phyloP scores from a whole-genome alignment of 1,140 invertebrate genomes.

The Drosophila obscura region DNA sequence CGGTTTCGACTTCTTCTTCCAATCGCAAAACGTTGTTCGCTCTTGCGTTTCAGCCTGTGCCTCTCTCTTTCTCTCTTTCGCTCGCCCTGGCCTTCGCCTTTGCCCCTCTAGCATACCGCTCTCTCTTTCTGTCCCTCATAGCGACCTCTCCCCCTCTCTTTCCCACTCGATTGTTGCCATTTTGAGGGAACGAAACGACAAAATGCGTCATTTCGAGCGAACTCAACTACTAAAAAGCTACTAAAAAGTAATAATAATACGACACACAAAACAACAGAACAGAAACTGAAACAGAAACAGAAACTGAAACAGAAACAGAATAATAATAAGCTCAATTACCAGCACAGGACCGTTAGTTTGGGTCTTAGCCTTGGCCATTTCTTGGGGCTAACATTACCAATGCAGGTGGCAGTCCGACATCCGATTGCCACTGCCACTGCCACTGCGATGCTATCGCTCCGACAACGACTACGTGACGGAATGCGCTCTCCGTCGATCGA shows the following conservation, averaged over 20 bases:
- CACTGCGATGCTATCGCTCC: conserved; percentile 11
- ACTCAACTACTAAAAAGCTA: conserved; percentile 19
- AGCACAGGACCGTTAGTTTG: conserved; percentile 47
- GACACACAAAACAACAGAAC: not conserved
- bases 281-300: not conserved
- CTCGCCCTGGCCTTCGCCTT: conserved; percentile 20
- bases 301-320: not conserved
- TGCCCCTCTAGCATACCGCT: conserved; percentile 3
- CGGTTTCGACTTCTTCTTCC: conserved; percentile 61
- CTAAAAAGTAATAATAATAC: conserved; percentile 1
- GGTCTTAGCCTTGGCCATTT: conserved; percentile 26
- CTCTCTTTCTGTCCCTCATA: conserved; percentile 17
- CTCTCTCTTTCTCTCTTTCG: conserved; percentile 7
- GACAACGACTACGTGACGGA: conserved; percentile 39
- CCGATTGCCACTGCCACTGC: not conserved
- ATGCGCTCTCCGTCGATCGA: conserved; percentile 9
- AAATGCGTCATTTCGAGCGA: conserved; percentile 62
- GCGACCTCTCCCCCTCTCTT: conserved; percentile 11
- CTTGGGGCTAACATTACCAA: not conserved
- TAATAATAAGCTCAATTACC: conserved; percentile 70
- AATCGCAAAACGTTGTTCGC: conserved; percentile 68
- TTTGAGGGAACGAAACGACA: conserved; percentile 38
- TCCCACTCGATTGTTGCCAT: conserved; percentile 64
- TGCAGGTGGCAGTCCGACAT: conserved; percentile 47
- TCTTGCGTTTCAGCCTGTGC: conserved; percentile 38